phyloP scores from a whole-genome alignment of 2,888 invertebrate genomes.

The Catotricha subobsoleta region DNA sequence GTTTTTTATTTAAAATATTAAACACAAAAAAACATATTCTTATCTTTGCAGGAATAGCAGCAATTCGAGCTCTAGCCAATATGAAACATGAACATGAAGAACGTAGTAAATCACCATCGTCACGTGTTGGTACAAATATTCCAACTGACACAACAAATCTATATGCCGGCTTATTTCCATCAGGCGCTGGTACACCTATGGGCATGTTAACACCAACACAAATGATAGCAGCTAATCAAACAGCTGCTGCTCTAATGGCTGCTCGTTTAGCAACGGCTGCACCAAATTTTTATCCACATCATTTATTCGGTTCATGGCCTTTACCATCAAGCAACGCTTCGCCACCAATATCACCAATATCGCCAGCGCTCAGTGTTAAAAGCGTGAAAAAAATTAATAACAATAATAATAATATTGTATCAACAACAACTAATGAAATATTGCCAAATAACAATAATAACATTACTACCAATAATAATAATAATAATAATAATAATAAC shows the following conservation, averaged over 20 bases:
- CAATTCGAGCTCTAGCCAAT: slow-evolving; percentile 25
- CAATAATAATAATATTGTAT: slow-evolving; percentile 5
- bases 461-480: neutral
- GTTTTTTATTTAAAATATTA: too few species aligned
- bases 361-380: slow-evolving; percentile 15
- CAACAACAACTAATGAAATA: neutral
- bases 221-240: slow-evolving; percentile 24
- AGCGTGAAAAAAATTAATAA: slow-evolving; percentile 12
- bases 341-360: slow-evolving; percentile 26
- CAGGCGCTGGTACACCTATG: slow-evolving; percentile 19
- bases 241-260: slow-evolving; percentile 29
- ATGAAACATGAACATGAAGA: slow-evolving; percentile 28
- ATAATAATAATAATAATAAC: neutral
- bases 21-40: too few species aligned
- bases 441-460: neutral
- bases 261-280: slow-evolving; percentile 20
- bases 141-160: slow-evolving; percentile 1
- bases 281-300: slow-evolving; percentile 27
- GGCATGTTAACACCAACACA: slow-evolving; percentile 26
- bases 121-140: neutral
- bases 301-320: slow-evolving; percentile 25
- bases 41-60: slow-evolving; percentile 26
- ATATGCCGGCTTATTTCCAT: slow-evolving; percentile 1
- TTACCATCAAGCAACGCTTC: slow-evolving; percentile 18
- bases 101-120: slow-evolving; percentile 21